Percentiles rank a stretch among this genome's conserved stretches.
phyloP scores from a whole-genome alignment of 2,797 vertebrate species.

The Takifugu rubripes region DNA sequence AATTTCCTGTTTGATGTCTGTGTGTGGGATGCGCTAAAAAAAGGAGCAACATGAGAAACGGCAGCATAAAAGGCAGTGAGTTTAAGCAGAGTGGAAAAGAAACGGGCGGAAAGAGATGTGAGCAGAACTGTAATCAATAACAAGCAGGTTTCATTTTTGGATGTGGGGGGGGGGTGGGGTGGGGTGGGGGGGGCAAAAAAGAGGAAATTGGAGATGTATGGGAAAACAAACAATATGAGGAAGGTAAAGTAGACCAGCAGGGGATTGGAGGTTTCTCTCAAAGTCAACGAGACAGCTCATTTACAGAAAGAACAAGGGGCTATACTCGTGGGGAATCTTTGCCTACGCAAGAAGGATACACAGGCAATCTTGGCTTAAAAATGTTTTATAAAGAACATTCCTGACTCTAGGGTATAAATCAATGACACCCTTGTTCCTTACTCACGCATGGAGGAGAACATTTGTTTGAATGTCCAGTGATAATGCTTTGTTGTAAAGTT shows the following conservation, averaged over 20 bases:
- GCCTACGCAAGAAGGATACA: slow-evolving; percentile 15
- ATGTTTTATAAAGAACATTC: slow-evolving; percentile 10
- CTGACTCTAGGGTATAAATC: slow-evolving; percentile 29
- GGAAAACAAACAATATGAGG: slow-evolving; percentile 16
- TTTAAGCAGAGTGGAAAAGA: slow-evolving; percentile 22
- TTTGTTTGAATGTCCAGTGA: slow-evolving; percentile 27
- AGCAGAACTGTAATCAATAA: slow-evolving; percentile 29
- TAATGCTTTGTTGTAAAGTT: slow-evolving; percentile 17
- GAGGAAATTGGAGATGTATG: slow-evolving; percentile 10
- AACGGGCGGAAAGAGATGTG: slow-evolving; percentile 14
- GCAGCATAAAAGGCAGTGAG: slow-evolving; percentile 9
- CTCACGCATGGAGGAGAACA: slow-evolving; percentile 9
- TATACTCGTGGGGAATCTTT: slow-evolving; percentile 38
- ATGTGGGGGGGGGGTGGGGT: neutral
- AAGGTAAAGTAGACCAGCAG: slow-evolving; percentile 24
- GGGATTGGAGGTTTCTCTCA: slow-evolving; percentile 39
- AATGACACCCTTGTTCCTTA: slow-evolving; percentile 23
- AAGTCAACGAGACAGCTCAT: slow-evolving; percentile 34
- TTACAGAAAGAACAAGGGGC: slow-evolving; percentile 33
- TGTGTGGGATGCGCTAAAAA: slow-evolving; percentile 8
- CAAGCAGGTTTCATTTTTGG: slow-evolving; percentile 22
- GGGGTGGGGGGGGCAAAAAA: neutral
- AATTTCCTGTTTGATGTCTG: slow-evolving; percentile 10
- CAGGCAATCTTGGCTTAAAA: slow-evolving; percentile 26
- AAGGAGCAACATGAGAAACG: neutral